phyloP scores from a whole-genome alignment of 2,888 invertebrate species.

The Drosophila seclusa region DNA sequence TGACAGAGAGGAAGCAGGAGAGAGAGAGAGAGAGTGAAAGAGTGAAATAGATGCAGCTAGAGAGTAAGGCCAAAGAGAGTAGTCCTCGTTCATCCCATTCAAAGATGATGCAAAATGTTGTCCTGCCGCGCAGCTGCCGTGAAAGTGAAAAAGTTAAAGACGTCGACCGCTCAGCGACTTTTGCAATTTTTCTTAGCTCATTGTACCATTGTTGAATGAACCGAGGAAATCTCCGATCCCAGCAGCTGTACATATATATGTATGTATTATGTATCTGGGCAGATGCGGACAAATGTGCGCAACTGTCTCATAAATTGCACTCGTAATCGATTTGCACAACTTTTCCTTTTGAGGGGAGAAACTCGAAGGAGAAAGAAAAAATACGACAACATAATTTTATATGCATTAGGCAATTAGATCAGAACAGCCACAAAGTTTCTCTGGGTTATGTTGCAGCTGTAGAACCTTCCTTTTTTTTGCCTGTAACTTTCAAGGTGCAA shows the following conservation, averaged over 20 bases:
- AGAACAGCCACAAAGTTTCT: constrained; percentile 13
- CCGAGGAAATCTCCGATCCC: constrained; percentile 7
- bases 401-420: constrained; percentile 71
- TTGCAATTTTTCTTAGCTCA: constrained; percentile 42
- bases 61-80: constrained; percentile 40
- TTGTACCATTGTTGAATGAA: constrained; percentile 45
- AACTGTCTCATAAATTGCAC: constrained; percentile 74
- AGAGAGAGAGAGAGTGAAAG: not conserved
- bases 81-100: constrained; percentile 22
- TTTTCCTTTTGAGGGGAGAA: constrained; percentile 11
- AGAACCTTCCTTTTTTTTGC: not conserved
- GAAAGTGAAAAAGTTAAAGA: constrained; percentile 35
- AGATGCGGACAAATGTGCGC: constrained; percentile 39
- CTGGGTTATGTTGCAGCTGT: constrained; percentile 52
- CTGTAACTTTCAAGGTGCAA: constrained; percentile 34
- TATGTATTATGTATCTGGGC: constrained; percentile 22
- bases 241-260: constrained; percentile 42
- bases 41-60: constrained; percentile 5
- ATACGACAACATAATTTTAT: constrained; percentile 51
- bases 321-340: constrained; percentile 54
- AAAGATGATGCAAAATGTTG: constrained; percentile 58
- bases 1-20: not conserved
- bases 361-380: constrained; percentile 11
- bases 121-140: constrained; percentile 46
- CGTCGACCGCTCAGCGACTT: constrained; percentile 38